These are phyloP conservation scores for Cnemophilus loriae DNA, from an alignment of 2,113 vertebrate genomes.

Conservation along the genomic window DNA sequence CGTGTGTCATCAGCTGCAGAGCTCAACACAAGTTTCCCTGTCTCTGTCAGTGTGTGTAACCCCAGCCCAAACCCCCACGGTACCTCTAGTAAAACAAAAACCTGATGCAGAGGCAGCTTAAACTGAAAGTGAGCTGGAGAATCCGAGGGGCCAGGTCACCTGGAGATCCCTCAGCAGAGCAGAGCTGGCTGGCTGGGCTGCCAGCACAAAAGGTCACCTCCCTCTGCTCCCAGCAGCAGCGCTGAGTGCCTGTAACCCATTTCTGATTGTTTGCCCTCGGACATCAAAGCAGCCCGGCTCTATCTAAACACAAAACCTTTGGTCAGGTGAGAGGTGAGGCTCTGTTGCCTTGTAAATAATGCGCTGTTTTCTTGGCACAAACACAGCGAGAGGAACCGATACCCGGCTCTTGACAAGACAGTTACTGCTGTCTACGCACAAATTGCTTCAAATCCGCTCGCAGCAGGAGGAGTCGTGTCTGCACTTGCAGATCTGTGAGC, in stretches of 20 bases:
- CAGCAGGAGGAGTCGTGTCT: background rate
- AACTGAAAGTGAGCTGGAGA: background rate
- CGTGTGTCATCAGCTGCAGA: background rate
- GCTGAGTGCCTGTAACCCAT: rapidly evolving
- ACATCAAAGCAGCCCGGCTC: background rate
- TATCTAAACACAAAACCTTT: background rate
- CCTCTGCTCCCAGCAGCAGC: background rate
- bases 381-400: background rate
- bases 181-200: background rate
- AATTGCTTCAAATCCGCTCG: background rate
- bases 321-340: background rate
- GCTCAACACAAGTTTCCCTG: background rate
- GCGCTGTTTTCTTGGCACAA: background rate
- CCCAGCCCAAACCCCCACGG: background rate
- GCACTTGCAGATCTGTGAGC: background rate
- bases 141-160: background rate
- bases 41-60: background rate
- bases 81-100: background rate
- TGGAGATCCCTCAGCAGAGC: background rate
- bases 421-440: background rate
- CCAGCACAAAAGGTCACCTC: background rate
- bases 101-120: background rate
- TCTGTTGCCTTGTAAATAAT: background rate
- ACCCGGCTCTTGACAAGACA: background rate
- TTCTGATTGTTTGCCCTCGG: background rate